Evolutionary conservation across 2,888 invertebrate genomes (phyloP).

Genomic region (Atherix ibis): DNA sequence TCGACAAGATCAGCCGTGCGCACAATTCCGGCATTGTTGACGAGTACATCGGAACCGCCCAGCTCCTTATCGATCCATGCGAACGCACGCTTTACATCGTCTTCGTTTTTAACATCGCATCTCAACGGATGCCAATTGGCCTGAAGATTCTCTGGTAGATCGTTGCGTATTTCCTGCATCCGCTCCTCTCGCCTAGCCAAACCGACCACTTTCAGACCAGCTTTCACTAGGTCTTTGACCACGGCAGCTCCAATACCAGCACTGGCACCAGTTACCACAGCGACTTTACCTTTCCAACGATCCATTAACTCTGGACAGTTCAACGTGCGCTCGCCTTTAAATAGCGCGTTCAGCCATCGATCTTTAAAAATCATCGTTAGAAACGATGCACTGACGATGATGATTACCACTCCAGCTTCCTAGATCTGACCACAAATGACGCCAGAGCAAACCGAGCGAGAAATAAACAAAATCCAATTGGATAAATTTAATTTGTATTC

Average conservation of each 20-base stretch:
- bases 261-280: slow-evolving; percentile 47
- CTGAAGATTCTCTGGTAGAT: slow-evolving; percentile 19
- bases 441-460: too few relatives aligned
- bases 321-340: too few relatives aligned
- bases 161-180: slow-evolving; percentile 19
- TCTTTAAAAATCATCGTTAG: too few relatives aligned
- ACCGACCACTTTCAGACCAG: slow-evolving; percentile 39
- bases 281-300: slow-evolving; percentile 41
- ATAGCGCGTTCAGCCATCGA: too few relatives aligned
- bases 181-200: slow-evolving; percentile 35
- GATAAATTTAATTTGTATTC: too few relatives aligned
- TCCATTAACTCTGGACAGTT: slow-evolving; percentile 29
- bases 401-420: too few relatives aligned
- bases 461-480: too few relatives aligned
- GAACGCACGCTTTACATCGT: slow-evolving; percentile 38
- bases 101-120: slow-evolving; percentile 39
- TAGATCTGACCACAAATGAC: too few relatives aligned
- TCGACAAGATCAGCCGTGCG: slow-evolving; percentile 7
- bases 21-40: slow-evolving; percentile 38
- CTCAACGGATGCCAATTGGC: slow-evolving; percentile 24
- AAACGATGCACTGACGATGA: too few relatives aligned
- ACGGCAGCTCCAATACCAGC: slow-evolving; percentile 41
- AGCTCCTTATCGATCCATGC: slow-evolving; percentile 32
- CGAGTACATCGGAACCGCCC: slow-evolving; percentile 39
- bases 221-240: slow-evolving; percentile 28